Percentiles rank a stretch among this genome's conserved stretches.
phyloP scores from a whole-genome alignment of 2,797 vertebrate genomes.

The Craterocephalus amniculus region DNA sequence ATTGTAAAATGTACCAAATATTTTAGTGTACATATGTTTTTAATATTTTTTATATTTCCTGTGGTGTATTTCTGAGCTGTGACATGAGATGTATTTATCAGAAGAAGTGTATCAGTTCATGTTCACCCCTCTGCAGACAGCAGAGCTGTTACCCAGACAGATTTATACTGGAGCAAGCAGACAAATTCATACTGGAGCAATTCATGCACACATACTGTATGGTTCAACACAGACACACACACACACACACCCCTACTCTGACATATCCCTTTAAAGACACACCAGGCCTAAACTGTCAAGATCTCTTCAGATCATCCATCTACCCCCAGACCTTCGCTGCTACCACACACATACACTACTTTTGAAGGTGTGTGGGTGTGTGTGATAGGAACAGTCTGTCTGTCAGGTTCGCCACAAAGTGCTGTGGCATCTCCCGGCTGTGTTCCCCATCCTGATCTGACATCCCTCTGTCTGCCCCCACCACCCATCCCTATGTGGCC shows the following conservation, averaged over 20 bases:
- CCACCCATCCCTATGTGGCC: not conserved
- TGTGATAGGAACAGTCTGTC: constrained; percentile 52
- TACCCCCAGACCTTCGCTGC: constrained; percentile 4
- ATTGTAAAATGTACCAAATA: constrained; percentile 8
- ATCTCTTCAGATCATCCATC: constrained; percentile 53
- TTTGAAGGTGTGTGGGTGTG: constrained; percentile 29
- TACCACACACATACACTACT: constrained; percentile 16
- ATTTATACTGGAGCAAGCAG: constrained; percentile 5
- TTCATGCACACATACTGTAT: not conserved
- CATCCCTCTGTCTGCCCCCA: not conserved
- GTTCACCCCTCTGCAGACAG: constrained; percentile 16
- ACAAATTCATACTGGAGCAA: too few species aligned
- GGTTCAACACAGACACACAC: not conserved
- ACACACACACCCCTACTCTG: constrained; percentile 14
- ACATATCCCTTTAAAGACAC: constrained; percentile 49
- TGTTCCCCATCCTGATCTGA: constrained; percentile 26
- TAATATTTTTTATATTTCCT: constrained; percentile 30
- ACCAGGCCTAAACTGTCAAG: constrained; percentile 55
- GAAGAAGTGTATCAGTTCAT: constrained; percentile 26
- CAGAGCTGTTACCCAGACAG: not conserved
- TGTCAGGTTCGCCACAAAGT: constrained; percentile 40
- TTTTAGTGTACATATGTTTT: constrained; percentile 15
- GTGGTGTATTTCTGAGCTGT: not conserved
- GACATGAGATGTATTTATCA: constrained; percentile 11
- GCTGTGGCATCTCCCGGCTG: constrained; percentile 49